Conservation (phyloP, 2,797 vertebrate genomes). For the Nothura maculosa region DNA sequence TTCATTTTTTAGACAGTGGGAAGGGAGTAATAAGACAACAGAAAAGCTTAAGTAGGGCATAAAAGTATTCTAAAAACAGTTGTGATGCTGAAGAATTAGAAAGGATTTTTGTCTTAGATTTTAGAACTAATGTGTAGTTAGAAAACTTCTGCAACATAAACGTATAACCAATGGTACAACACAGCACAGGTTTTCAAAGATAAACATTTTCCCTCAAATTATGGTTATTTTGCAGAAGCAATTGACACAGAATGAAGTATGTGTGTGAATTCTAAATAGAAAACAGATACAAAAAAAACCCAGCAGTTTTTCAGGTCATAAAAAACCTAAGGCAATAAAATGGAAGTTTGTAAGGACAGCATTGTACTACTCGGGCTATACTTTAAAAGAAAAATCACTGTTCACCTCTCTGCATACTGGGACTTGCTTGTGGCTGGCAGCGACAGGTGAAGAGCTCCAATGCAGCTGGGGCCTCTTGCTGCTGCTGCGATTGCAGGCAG, state of each 20-base stretch:
- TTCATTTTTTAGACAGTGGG: constrained; percentile 17
- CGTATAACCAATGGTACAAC: not conserved
- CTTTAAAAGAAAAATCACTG: constrained; percentile 56
- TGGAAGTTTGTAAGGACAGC: constrained; percentile 35
- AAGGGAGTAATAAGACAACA: not conserved
- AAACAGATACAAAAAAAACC: constrained; percentile 9
- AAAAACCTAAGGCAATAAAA: constrained; percentile 32
- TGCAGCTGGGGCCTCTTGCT: not conserved
- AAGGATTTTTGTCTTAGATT: not conserved
- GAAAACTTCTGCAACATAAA: not conserved
- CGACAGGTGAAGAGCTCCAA: constrained; percentile 57
- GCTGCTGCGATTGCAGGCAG: constrained; percentile 13
- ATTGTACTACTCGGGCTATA: constrained; percentile 38
- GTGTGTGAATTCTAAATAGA: not conserved
- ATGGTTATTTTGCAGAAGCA: not conserved
- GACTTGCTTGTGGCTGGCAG: constrained; percentile 21
- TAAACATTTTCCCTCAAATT: not conserved
- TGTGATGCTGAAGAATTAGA: not conserved
- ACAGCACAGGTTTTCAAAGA: not conserved
- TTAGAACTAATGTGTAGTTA: not conserved
- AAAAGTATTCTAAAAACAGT: not conserved
- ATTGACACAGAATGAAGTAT: not conserved
- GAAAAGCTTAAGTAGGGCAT: not conserved
- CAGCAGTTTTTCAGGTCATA: not conserved
- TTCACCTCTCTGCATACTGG: constrained; percentile 32